phyloP scores from a whole-genome alignment of 2,797 vertebrate species.

The Ptychobarbus kaznakovi region DNA sequence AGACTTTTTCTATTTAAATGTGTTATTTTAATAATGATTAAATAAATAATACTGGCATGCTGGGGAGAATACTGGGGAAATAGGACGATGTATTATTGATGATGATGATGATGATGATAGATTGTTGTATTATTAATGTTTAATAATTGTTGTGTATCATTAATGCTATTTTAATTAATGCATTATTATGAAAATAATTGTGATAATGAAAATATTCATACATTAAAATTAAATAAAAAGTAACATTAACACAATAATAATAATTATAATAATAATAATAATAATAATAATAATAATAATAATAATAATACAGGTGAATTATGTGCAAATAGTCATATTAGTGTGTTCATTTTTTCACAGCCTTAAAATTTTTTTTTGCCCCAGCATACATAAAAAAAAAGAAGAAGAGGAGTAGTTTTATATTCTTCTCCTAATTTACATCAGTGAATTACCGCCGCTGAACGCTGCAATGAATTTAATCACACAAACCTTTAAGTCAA shows the following conservation, averaged over 20 bases:
- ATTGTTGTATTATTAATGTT: background rate
- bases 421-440: background rate
- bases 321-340: background rate
- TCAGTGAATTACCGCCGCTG: constrained; percentile 12
- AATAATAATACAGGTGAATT: background rate
- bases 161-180: background rate
- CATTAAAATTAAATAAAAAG: too few relatives aligned
- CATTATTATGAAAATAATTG: background rate
- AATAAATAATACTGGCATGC: too few relatives aligned
- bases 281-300: background rate
- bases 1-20: background rate
- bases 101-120: background rate
- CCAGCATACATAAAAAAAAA: background rate
- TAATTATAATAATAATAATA: background rate
- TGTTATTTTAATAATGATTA: background rate
- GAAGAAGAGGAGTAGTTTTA: background rate
- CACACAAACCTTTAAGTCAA: constrained; percentile 32
- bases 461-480: constrained; percentile 22
- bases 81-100: too few relatives aligned
- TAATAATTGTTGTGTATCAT: background rate
- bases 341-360: background rate
- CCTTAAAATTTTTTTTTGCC: background rate
- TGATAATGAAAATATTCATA: background rate
- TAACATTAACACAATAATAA: background rate
- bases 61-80: too few relatives aligned